Evolutionary conservation across 2,888 invertebrate genomes (phyloP), one percentile per base, ranked within the genome.

Genomic region (Acleris emargana): DNA sequence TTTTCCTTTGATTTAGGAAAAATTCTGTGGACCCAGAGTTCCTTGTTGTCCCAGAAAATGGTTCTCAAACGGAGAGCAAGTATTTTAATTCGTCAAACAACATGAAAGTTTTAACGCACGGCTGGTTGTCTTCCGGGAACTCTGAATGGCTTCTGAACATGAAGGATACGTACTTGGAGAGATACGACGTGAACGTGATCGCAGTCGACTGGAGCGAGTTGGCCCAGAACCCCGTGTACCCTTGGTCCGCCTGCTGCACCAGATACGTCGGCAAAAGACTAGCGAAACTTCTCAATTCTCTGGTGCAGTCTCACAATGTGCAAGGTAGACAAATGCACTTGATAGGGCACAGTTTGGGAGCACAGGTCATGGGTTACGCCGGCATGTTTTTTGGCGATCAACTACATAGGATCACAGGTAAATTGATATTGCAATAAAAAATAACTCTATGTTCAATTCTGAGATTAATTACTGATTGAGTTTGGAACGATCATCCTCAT

Each of bases 391-490:
- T 82, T 28, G 72, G 77, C 1, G 71, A 80, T 73, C 87, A 83
- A 76, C 81, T 94, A 22, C 79, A 84, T 47, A 91, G 95, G 75
- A 94, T 95, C 5, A 95, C 95, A 57, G 95, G 95, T 91, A 75
- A 32, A 32, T 32, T 32, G 9, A 32, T 9, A 3, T 18, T 49
- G 11, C 20, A 49, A 9, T 49, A 7, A 4, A n/a, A 45, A 17
- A 7, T n/a, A 5, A 51, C 25, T 28, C 7, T 28, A 32, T 32
- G 7, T 38, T 38, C 32, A 38, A 38, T 38, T 38, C 32, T 11
- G 11, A 11, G 9, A 32, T 32, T 9, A 32, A 11, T 38, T 38
- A 13, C 38, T 38, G 13, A 38, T 13, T 38, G 0, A 38, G 7
- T 13, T 38, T 38, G 3, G 38, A 28, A 9, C 28, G 9, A 9